Base-by-base conservation (phyloP, 2,888 invertebrate genomes). In the Meiosimyza decipiens region DNA sequence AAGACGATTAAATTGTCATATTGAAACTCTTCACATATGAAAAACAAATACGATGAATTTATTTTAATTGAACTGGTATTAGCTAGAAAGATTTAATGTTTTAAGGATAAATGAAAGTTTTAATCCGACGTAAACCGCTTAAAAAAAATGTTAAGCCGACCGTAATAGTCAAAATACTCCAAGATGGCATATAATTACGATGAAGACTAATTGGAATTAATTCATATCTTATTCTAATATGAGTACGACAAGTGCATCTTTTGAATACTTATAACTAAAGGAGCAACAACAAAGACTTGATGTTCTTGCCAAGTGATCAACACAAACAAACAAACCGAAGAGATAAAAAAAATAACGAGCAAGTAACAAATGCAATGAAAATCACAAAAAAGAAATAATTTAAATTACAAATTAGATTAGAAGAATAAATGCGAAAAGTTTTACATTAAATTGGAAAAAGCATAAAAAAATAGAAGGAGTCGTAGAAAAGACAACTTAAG, bases 391-490 rank as follows among this genome's bases (percentile, higher is more conserved):
- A 33, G 33, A 16, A 69, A 60, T 69, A 16, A 70, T 72, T 74
- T 74, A 72, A 72, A 74, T 72, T 71, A 50, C 72, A 74, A 72
- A 74, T 74, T 72, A 67, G 71, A 74, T 72, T 74, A 71, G 71
- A 72, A 74, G 63, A 74, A 72, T 72, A 71, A 74, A 72, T 67
- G 72, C 74, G 52, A 71, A 71, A 74, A 74, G 67, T 74, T 74
- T 49, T 16, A 50, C 63, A 52, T 72, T 40, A 71, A 71, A 52
- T 54, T 18, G 55, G 15, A 28, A 57, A 51, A 55, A 55, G 55
- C 54, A 40, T 1, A 6, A 16, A 40, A 15, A 18, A 63, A 33
- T 47, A 22, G 51, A 55, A 64, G 22, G 47, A 40, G 9, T 33
- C 51, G 16, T 40, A 15, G 52, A 13, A 40, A 64, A 51, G 63